Conservation (phyloP, 2,113 vertebrate genomes). For the Daubentonia madagascariensis region DNA sequence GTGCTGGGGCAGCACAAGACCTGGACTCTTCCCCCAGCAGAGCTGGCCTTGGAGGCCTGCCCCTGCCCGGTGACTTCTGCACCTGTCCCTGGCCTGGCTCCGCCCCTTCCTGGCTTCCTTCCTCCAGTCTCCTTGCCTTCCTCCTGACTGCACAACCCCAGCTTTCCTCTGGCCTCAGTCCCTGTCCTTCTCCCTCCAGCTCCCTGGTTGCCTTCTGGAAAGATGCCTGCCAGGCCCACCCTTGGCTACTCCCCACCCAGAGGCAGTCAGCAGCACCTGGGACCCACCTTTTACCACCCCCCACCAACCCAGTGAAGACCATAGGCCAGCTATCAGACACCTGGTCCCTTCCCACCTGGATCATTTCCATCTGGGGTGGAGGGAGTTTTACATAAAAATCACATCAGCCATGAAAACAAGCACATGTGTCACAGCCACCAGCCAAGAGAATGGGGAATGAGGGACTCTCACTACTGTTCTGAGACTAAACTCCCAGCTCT, state of each 20-base stretch:
- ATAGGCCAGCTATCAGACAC: neutral
- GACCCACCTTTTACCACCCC: neutral
- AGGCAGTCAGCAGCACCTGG: neutral
- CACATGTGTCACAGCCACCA: neutral
- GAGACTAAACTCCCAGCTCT: neutral
- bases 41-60: neutral
- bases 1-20: neutral
- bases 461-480: neutral
- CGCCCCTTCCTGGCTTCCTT: neutral
- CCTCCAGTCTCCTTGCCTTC: neutral
- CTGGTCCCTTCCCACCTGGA: neutral
- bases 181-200: neutral
- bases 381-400: neutral
- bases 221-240: neutral
- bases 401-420: neutral
- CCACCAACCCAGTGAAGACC: neutral
- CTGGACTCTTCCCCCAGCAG: neutral
- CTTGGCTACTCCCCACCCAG: neutral
- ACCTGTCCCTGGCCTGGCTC: neutral
- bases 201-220: neutral
- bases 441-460: neutral
- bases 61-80: neutral
- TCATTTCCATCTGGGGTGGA: neutral
- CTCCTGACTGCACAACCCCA: neutral
- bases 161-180: neutral